Conservation (phyloP, 2,888 invertebrate genomes). For the Silvanus unidentatus region DNA sequence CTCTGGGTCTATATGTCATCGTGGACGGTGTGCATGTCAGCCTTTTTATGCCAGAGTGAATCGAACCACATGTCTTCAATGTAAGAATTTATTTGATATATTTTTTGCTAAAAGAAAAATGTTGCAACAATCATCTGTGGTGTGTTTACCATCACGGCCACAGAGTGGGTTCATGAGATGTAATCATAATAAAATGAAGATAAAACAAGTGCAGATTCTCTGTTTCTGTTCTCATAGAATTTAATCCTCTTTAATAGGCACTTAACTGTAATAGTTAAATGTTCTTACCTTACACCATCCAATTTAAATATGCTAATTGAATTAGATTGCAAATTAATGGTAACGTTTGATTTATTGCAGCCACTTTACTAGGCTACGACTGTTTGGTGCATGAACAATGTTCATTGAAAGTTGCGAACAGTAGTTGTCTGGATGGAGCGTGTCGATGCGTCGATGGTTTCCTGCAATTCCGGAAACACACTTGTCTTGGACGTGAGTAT, state of each 20-base stretch:
- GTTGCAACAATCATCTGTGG: too few species aligned
- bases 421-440: constrained; percentile 74
- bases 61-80: constrained; percentile 73
- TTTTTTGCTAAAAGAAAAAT: constrained; percentile 3
- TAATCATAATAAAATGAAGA: too few species aligned
- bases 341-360: constrained; percentile 50
- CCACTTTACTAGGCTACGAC: constrained; percentile 76
- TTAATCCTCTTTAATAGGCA: too few species aligned
- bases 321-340: too few species aligned
- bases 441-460: constrained; percentile 81
- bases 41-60: constrained; percentile 77
- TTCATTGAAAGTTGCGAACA: constrained; percentile 81
- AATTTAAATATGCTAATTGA: too few species aligned
- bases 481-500: constrained; percentile 83
- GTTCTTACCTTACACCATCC: too few species aligned
- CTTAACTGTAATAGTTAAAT: too few species aligned
- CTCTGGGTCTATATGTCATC: constrained; percentile 58
- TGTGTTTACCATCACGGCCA: too few species aligned
- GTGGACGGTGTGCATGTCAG: constrained; percentile 73
- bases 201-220: too few species aligned
- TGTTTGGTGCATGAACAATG: constrained; percentile 81
- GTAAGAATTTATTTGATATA: constrained; percentile 56
- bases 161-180: too few species aligned
- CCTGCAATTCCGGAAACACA: constrained; percentile 82
- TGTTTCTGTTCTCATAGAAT: too few species aligned